These are phyloP conservation scores for Sebastolobus alascanus DNA, from an alignment of 2,797 vertebrate genomes.

Conservation along the genomic window DNA sequence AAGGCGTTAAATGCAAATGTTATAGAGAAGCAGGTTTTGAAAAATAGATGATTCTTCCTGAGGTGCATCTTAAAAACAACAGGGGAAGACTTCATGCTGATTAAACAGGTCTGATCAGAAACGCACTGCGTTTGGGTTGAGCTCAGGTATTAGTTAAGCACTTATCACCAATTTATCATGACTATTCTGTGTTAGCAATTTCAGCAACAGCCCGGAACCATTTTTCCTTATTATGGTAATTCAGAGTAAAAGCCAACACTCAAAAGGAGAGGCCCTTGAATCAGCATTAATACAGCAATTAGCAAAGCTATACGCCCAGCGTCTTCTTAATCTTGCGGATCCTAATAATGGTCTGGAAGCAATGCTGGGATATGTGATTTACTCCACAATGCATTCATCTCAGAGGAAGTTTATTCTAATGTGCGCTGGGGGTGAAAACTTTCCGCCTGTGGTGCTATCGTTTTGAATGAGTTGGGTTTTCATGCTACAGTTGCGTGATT, in stretches of 20 bases:
- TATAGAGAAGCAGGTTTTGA: neutral
- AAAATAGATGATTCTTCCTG: neutral
- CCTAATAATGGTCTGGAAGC: slow-evolving; percentile 48
- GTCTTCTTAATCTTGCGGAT: slow-evolving; percentile 54
- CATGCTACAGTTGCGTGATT: slow-evolving; percentile 8
- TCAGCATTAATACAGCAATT: slow-evolving; percentile 62
- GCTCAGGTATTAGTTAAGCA: slow-evolving; percentile 1
- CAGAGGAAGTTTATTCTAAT: slow-evolving; percentile 11
- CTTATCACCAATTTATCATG: slow-evolving; percentile 6
- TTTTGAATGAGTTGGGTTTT: slow-evolving; percentile 12
- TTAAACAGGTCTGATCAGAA: slow-evolving; percentile 5
- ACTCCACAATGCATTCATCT: slow-evolving; percentile 26
- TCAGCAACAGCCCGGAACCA: slow-evolving; percentile 4
- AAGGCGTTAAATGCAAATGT: neutral
- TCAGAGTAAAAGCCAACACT: slow-evolving; percentile 45
- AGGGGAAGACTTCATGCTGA: neutral
- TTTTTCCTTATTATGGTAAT: slow-evolving; percentile 45
- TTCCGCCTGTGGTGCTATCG: slow-evolving; percentile 5
- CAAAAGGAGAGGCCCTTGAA: slow-evolving; percentile 54
- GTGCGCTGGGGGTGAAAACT: slow-evolving; percentile 8
- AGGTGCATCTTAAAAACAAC: neutral
- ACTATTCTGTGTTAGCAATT: neutral
- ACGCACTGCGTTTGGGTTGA: neutral
- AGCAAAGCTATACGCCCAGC: slow-evolving; percentile 35
- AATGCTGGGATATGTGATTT: slow-evolving; percentile 51